phyloP scores from a whole-genome alignment of 2,797 vertebrate genomes.

The Smutsia gigantea region DNA sequence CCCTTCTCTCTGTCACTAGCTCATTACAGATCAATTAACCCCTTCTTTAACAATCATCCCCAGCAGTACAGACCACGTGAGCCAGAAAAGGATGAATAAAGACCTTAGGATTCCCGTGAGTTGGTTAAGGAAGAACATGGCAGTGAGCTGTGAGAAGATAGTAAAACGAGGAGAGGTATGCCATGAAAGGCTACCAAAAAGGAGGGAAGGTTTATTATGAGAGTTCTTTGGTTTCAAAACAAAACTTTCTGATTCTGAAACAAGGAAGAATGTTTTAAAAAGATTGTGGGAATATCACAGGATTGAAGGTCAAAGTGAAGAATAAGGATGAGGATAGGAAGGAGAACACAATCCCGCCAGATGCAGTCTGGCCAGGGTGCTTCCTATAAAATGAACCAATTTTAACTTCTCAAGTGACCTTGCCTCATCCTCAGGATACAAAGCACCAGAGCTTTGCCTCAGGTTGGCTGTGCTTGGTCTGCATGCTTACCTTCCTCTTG shows the following conservation, averaged over 20 bases:
- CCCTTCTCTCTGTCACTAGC: not conserved
- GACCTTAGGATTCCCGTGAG: not conserved
- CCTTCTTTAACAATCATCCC: not conserved
- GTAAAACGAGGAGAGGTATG: not conserved
- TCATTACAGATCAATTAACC: not conserved
- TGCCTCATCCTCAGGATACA: not conserved
- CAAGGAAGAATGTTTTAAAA: not conserved
- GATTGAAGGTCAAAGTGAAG: not conserved
- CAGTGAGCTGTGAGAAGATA: not conserved
- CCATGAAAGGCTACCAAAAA: not conserved
- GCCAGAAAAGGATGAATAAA: not conserved
- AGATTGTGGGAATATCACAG: not conserved
- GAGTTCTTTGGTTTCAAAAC: not conserved
- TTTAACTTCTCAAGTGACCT: not conserved
- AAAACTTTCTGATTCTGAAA: conserved; percentile 40
- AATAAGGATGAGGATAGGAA: not conserved
- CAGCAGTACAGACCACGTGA: not conserved
- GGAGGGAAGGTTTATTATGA: not conserved
- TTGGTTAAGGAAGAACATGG: not conserved
- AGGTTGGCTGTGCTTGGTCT: not conserved
- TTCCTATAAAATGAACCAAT: not conserved
- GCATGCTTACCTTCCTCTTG: not conserved
- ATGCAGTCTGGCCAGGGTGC: not conserved
- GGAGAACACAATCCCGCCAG: not conserved
- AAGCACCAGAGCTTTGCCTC: not conserved